Base-by-base conservation (phyloP, 2,888 invertebrate genomes). In the Leptopilina drosophilae region DNA sequence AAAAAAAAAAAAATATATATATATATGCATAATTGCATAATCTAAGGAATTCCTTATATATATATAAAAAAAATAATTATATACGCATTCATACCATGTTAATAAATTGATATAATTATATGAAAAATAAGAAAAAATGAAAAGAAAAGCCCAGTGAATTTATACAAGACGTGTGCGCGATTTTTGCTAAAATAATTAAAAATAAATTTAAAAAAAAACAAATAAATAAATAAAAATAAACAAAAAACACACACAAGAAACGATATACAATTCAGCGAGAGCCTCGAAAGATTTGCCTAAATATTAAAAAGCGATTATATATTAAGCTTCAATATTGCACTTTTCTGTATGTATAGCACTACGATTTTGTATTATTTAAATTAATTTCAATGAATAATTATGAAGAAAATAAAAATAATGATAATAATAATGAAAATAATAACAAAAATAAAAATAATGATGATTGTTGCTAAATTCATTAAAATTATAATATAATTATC, bases 341-440 rank as follows among this genome's bases (percentile, higher is more conserved):
- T 14, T 1, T 53, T 53, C 33, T 56, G 56, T 73, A 33, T 56
- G 56, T 73, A 33, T 59, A 56, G 40, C 49, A 33, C 20, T 77
- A 11, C 77, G 65, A 40, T 65, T 77, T 77, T 33, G 14, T 77
- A 53, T 77, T 66, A 65, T 33, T 64, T 78, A 79, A 81, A 42
- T 8, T 8, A 42, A 42, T 42, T 42, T 33, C 20, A 20, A 20
- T 20, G 1, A 33, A 42, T 8, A 42, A 42, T 7, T 42, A 42
- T 7, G 0, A 42, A 8, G 8, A 42, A 1, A 42, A 7, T 8
- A 42, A 8, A 42, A 83, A 81, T 85, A 86, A 81, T 42, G 8
- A 42, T 42, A 42, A 42, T 42, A 42, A 7, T 42, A 42, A 8
- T 42, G 42, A 42, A 42, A 42, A 42, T 8, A 42, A 42, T 42